A percentile compares a stretch with the other conserved stretches of the same genome.
Conservation (phyloP, 2,797 vertebrate species). For the Psittacula derbiana region DNA sequence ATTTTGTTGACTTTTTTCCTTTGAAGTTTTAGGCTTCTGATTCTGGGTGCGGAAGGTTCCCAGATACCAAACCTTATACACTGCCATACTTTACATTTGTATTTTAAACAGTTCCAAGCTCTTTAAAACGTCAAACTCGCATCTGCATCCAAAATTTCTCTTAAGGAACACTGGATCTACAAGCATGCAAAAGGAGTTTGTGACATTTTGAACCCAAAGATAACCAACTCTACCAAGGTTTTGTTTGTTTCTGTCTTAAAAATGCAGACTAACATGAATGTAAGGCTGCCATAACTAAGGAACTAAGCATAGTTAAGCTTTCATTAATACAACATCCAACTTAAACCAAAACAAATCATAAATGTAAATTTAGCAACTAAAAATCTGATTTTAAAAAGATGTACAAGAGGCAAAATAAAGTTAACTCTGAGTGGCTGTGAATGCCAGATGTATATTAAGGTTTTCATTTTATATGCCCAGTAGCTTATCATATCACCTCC, state of each 20-base stretch:
- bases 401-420: neutral
- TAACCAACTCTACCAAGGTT: neutral
- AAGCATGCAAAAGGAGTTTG: neutral
- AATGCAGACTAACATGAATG: fast-evolving
- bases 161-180: neutral
- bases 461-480: neutral
- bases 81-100: neutral
- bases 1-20: neutral
- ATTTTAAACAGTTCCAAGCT: neutral
- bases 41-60: neutral
- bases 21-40: neutral
- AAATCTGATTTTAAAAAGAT: neutral
- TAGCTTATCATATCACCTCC: neutral
- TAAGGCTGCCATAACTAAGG: neutral
- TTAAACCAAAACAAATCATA: neutral
- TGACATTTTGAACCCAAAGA: neutral
- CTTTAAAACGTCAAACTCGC: neutral
- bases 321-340: neutral
- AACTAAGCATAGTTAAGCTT: neutral
- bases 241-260: neutral
- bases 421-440: neutral
- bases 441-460: neutral
- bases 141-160: neutral
- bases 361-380: neutral
- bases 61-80: neutral